Base-by-base conservation (phyloP, 2,888 invertebrate species). In the Peribatodes rhomboidaria region DNA sequence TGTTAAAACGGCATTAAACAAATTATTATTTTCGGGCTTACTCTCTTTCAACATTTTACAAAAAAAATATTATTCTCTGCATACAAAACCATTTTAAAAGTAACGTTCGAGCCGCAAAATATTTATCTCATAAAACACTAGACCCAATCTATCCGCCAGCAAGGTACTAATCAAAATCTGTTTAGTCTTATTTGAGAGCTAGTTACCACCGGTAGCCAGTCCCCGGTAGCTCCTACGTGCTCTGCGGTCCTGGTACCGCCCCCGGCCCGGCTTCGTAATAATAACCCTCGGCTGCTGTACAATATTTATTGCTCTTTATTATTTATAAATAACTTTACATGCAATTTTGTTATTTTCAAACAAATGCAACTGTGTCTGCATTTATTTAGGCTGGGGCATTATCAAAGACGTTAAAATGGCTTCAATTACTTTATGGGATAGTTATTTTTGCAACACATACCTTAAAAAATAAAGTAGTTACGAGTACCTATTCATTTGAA, bases 201-300 rank as follows among this genome's bases (percentile, higher is more conserved):
- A 56, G 56, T 60, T 55, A 31, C 11, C 50, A 42, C 16, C 35
- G 18, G 65, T 56, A 60, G 66, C 62, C 68, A 75, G 77, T 77
- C 78, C 74, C 74, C 82, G 62, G 85, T 77, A 84, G 85, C 83
- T 75, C 73, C 74, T 71, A 69, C 74, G 74, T 69, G 73, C 53
- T 61, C 77, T 79, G 80, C 63, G 65, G 67, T 70, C 81, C 83
- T 78, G 71, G 82, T 82, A 73, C 77, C 77, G 82, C 86, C 85
- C 69, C 76, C 70, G 71, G 83, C 82, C 70, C 67, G 68, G 59
- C 70, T 66, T 65, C 71, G 73, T 80, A 82, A 82, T 81, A 79
- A 78, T 77, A 80, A 73, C 68, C 72, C 61, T 73, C 61, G 68
- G 61, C 57, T 71, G 67, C 65, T 65, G 67, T 67, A 54, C 64